Base-by-base conservation (phyloP, 1,140 invertebrate genomes). In the Drosophila nannoptera region DNA sequence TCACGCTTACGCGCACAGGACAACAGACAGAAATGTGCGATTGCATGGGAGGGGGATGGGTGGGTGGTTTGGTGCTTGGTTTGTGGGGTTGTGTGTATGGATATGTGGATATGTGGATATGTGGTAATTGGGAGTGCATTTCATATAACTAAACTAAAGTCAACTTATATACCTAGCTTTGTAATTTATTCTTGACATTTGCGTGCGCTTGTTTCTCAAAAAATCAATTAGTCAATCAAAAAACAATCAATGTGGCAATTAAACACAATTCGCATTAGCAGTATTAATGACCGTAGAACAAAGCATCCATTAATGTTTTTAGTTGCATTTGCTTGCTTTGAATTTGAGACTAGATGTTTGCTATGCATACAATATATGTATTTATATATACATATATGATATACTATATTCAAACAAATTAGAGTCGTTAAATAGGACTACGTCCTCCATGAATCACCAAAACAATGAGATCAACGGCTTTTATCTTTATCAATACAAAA, bases 301-400 rank as follows among this genome's bases (percentile, higher is more conserved):
- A 52, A 40, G 46, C 59, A 61, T 61, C 59, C 59, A 16, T 52
- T 50, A 29, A 52, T 32, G n/a, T 29, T 61, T 52, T 35, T 50
- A 63, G 60, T 63, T 63, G 31, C 49, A 54, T 63, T 43, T 54
- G 48, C 49, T 63, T 52, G 49, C 60, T 43, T 43, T n/a, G 2
- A 43, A 14, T 63, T 54, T 31, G 54, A 61, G 48, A 63, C 42
- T 46, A 7, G 49, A 49, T 22, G 22, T 22, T 22, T 22, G 22
- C 22, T 22, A 22, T 22, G 22, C 22, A 22, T 22, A 22, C 60
- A 40, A 63, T 61, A 53, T 12, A 43, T 63, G 31, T 35, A 38
- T n/a, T 48, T 45, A 31, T 45, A 36, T 36, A 36, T 36, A 36
- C 8, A 36, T 36, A 36, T 36, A 36, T 36, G 4, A 36, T 36